Evolutionary conservation across 2,797 vertebrate species (phyloP), one percentile per base, ranked within the genome.

Genomic region (Rhynchonycteris naso): DNA sequence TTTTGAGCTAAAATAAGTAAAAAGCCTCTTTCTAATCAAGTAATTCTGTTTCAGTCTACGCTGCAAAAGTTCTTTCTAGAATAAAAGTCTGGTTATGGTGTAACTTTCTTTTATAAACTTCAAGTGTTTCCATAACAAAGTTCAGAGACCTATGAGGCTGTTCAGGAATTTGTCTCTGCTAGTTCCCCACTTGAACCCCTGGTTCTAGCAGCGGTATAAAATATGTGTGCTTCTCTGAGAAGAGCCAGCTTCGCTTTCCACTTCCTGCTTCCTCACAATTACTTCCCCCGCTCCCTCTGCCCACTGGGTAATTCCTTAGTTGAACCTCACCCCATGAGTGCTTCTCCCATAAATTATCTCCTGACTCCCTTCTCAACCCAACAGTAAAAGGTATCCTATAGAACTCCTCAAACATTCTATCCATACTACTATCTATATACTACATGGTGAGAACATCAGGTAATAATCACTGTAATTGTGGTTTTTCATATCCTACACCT

Each of bases 121-220:
- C 69, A 15, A 66, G 7, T 74, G 58, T 88, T 80, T 92, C 38
- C 28, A 11, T 78, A 82, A 91, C 33, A 76, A 95, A 91, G 68
- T 69, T 30, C 30, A 83, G 69, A 75, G 59, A 88, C 13, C 50
- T 58, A 38, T 19, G 28, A 86, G 11, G 52, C 11, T n/a, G 22
- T 78, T 83, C 74, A 95, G 47, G 14, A 94, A 86, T 86, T 69
- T 43, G 35, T 50, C 71, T 58, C 24, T 26, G 10, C 33, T 58
- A 76, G 54, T 76, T 59, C 76, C 35, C 56, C 10, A 72, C 38
- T 28, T 52, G 78, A 59, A 87, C 8, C 10, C 56, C 72, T 72
- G 72, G 38, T 78, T 88, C 38, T 43, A 79, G 50, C 24, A 69
- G 72, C 18, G 18, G 65, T n/a, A 88, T n/a, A 88, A 91, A 91